phyloP scores from a whole-genome alignment of 2,113 vertebrate species.

The Peromyscus californicus region DNA sequence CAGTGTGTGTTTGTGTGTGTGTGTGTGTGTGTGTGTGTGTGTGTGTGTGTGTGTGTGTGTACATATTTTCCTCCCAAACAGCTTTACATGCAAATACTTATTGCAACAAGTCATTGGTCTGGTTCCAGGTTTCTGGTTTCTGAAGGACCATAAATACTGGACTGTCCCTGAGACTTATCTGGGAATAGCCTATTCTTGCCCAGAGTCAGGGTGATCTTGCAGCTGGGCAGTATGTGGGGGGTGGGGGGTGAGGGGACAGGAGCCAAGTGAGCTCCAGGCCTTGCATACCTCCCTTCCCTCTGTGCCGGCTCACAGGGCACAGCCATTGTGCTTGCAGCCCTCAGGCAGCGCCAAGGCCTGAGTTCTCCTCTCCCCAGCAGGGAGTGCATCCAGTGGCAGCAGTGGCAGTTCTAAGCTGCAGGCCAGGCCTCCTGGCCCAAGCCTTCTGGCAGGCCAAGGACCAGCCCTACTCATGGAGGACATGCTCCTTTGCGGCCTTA shows the following conservation, averaged over 20 bases:
- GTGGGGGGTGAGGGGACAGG: neutral
- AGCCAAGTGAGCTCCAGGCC: neutral
- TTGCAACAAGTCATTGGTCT: neutral
- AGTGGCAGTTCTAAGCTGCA: neutral
- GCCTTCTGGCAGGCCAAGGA: neutral
- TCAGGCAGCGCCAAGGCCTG: neutral
- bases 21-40: too few relatives aligned
- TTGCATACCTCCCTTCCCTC: neutral
- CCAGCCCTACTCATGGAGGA: neutral
- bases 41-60: too few relatives aligned
- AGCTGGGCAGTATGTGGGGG: too few relatives aligned
- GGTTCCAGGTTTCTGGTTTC: neutral
- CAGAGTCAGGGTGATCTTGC: neutral
- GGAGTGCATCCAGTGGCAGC: neutral
- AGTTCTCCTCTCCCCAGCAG: neutral
- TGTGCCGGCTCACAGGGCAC: neutral
- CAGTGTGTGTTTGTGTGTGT: too few relatives aligned
- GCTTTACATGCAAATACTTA: neutral
- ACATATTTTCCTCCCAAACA: neutral
- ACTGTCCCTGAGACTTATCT: neutral
- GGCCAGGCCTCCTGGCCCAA: too few relatives aligned
- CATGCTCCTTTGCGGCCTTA: neutral
- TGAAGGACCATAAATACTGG: neutral
- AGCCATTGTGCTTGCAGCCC: neutral
- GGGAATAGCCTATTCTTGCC: neutral